phyloP scores from a whole-genome alignment of 2,797 vertebrate species.

The Phyllotis vaccarum region DNA sequence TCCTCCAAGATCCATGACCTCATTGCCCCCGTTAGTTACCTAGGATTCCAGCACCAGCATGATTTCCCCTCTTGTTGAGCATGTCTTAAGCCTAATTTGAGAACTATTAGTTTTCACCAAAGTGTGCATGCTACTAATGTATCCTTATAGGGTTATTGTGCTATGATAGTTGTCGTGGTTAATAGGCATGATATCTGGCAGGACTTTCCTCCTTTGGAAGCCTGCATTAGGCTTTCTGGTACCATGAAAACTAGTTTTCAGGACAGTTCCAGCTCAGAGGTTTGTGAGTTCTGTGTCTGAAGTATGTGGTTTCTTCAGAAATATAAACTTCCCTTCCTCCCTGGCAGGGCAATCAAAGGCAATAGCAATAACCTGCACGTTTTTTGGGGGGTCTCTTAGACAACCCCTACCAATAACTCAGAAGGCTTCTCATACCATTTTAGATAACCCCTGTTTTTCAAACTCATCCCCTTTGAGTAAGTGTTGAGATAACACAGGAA shows the following conservation, averaged over 20 bases:
- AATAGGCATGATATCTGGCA: neutral
- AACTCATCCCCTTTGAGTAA: conserved; percentile 4
- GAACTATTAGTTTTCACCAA: neutral
- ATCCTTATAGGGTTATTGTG: neutral
- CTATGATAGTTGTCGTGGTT: neutral
- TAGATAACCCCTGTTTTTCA: neutral
- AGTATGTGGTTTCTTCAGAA: neutral
- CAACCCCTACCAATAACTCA: neutral
- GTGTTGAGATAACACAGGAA: neutral
- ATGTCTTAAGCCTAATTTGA: neutral
- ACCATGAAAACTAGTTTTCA: neutral
- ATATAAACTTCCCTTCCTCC: neutral
- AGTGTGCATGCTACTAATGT: no score
- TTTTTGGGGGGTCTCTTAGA: neutral
- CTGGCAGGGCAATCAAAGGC: neutral
- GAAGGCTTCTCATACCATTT: neutral
- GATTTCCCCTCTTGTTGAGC: neutral
- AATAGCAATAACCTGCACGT: neutral
- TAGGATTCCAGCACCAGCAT: no score
- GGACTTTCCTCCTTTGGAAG: neutral
- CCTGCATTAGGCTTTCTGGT: neutral
- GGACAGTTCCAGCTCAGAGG: no score
- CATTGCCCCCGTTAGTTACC: neutral
- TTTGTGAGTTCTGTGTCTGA: neutral
- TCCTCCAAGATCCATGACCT: neutral